Evolutionary conservation across 1,140 invertebrate genomes (phyloP), one percentile per base, ranked within the genome.

Genomic region (Megalopta genalis): DNA sequence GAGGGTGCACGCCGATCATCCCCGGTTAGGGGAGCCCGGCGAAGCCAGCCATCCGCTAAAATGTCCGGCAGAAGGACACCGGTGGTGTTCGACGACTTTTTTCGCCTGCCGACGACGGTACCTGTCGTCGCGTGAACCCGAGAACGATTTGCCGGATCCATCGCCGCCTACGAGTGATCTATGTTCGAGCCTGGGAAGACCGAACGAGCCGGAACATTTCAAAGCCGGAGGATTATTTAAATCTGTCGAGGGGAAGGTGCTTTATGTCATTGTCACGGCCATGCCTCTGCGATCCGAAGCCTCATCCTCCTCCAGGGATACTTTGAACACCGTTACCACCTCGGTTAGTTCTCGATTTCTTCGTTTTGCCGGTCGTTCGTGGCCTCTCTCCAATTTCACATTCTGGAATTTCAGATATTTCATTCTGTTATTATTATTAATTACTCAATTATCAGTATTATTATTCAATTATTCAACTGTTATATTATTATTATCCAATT

Each of bases 221-320:
- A 54, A 59, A 80, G 49, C n/a, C 14, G 6, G 52, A 71, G 65
- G 66, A 60, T 54, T 60, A 21, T 65, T 73, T 37, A 23, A 63
- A 71, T 77, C 23, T 32, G 27, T 37, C 37, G 63, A 21, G 42
- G 21, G 14, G 32, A 76, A 63, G 49, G 32, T 64, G 60, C 63
- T 84, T 67, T 69, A 67, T 64, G 65, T 81, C 39, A 74, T 60
- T 67, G 65, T 62, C 78, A 75, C 52, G 62, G 77, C 68, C 67
- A 88, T 89, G 88, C 81, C 87, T 32, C 72, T 80, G 57, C 69
- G 76, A 73, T 82, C 86, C 39, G 77, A 74, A 64, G 59, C 23
- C 42, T 82, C 49, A 1, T 21, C 82, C 14, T 77, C 68, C 14
- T 89, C 88, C 67, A 87, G 87, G 82, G 84, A 89, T 66, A 85